Conservation (phyloP, 1,140 invertebrate genomes). For the Lepidurus packardi region DNA sequence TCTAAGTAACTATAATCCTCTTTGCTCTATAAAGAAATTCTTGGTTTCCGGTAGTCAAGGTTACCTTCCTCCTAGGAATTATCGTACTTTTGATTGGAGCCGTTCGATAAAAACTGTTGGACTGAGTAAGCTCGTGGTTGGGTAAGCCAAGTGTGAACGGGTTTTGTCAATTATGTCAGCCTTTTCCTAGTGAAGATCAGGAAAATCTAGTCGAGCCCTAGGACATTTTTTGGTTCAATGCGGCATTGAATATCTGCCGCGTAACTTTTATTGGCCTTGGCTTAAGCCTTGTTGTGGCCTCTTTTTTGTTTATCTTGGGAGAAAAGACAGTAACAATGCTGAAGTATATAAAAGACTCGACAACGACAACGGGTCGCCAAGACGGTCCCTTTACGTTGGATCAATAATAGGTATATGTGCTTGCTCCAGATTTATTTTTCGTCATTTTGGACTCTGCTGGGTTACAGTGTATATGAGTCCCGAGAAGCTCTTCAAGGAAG, state of each 20-base stretch:
- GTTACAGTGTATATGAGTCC: not conserved
- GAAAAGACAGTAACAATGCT: not conserved
- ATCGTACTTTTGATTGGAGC: too few species aligned
- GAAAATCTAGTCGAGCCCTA: too few species aligned
- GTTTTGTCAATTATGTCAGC: too few species aligned
- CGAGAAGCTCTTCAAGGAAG: not conserved
- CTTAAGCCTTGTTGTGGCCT: not conserved
- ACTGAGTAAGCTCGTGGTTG: too few species aligned
- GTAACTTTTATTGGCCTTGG: not conserved
- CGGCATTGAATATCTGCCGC: not conserved
- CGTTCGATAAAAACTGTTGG: too few species aligned
- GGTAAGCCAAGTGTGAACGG: too few species aligned
- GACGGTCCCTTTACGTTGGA: slow-evolving; percentile 8
- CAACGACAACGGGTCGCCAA: slow-evolving; percentile 17
- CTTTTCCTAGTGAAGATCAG: too few species aligned
- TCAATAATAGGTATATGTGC: slow-evolving; percentile 15
- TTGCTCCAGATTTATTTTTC: slow-evolving; percentile 10
- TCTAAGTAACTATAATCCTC: too few species aligned
- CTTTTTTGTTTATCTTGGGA: not conserved
- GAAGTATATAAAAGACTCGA: not conserved
- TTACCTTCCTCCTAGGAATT: too few species aligned
- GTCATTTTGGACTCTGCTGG: not conserved
- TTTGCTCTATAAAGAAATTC: too few species aligned
- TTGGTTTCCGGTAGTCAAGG: too few species aligned
- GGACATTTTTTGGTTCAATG: too few species aligned